These are phyloP conservation scores for Festucalex cinctus DNA, from an alignment of 2,113 vertebrate genomes.

Conservation along the genomic window DNA sequence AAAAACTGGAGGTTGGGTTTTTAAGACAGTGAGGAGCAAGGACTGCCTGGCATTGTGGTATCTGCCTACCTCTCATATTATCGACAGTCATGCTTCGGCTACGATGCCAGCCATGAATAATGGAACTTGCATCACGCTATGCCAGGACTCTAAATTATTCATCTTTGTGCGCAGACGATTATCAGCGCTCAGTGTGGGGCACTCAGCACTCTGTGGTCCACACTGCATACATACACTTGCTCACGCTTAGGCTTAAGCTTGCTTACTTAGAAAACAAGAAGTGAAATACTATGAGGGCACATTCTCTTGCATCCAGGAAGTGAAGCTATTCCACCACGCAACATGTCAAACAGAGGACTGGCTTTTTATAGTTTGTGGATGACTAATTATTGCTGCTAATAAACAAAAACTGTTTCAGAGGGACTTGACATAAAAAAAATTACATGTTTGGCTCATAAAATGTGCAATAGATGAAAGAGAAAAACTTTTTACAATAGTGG, in stretches of 20 bases:
- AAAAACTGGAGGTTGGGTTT: background rate
- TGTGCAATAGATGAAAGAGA: background rate
- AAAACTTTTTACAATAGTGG: slow-evolving; percentile 19
- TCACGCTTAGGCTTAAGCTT: slow-evolving; percentile 10
- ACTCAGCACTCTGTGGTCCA: slow-evolving; percentile 4
- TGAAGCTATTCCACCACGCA: background rate
- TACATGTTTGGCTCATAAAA: background rate
- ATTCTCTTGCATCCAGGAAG: background rate
- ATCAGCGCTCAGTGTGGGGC: slow-evolving; percentile 43
- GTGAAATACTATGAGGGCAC: background rate
- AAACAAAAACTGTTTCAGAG: background rate
- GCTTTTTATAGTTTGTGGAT: background rate
- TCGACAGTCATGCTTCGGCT: slow-evolving; percentile 50
- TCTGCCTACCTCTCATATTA: slow-evolving; percentile 40
- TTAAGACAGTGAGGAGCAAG: background rate
- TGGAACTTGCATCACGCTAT: slow-evolving; percentile 47
- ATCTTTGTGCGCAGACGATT: slow-evolving; percentile 54
- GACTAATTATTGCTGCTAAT: background rate
- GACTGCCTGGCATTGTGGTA: slow-evolving; percentile 12
- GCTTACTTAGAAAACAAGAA: slow-evolving; percentile 10
- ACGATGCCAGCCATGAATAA: slow-evolving; percentile 61
- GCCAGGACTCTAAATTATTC: slow-evolving; percentile 60
- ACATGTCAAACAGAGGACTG: background rate
- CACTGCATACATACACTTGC: background rate
- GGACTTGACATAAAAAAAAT: background rate